Evolutionary conservation across 1,140 invertebrate genomes (phyloP).

Genomic region (Drosophila elegans): DNA sequence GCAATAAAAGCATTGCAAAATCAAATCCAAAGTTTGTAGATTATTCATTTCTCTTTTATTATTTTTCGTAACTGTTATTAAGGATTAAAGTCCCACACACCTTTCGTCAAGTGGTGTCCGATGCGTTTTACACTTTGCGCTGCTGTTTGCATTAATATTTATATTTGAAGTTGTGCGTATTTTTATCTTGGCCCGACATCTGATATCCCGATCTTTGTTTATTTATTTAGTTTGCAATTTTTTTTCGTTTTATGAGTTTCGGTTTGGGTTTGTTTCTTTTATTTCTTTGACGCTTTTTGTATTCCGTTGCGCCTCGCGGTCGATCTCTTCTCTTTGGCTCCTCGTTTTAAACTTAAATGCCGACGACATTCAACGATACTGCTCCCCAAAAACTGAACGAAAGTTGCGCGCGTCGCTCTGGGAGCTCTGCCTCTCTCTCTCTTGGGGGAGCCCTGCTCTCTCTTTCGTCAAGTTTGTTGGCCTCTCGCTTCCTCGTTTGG

Average conservation of each 20-base stretch:
- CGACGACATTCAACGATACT: conserved; percentile 11
- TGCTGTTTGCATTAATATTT: conserved; percentile 53
- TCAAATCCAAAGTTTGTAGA: too few species aligned
- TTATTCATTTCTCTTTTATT: too few species aligned
- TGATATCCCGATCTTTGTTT: conserved; percentile 45
- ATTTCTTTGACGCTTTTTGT: conserved; percentile 58
- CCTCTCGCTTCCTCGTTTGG: conserved; percentile 1
- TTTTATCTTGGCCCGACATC: conserved; percentile 54
- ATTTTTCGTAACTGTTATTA: neutral
- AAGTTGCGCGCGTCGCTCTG: conserved; percentile 31
- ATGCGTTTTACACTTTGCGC: conserved; percentile 34
- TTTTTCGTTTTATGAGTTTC: conserved; percentile 31
- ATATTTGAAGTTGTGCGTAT: conserved; percentile 50
- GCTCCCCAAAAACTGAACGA: conserved; percentile 34
- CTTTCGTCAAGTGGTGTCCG: conserved; percentile 62
- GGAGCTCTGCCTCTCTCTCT: conserved; percentile 10
- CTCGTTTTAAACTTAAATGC: conserved; percentile 68
- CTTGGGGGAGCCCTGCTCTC: neutral
- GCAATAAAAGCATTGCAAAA: too few species aligned
- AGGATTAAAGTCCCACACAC: conserved; percentile 30
- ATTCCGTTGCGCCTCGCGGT: conserved; percentile 72
- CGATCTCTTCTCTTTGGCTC: conserved; percentile 60
- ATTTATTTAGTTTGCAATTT: conserved; percentile 31
- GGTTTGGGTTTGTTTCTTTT: conserved; percentile 32
- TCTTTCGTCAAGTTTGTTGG: conserved; percentile 35